Base-by-base conservation (phyloP, 2,113 vertebrate species). In the Aspidoscelis tigris region DNA sequence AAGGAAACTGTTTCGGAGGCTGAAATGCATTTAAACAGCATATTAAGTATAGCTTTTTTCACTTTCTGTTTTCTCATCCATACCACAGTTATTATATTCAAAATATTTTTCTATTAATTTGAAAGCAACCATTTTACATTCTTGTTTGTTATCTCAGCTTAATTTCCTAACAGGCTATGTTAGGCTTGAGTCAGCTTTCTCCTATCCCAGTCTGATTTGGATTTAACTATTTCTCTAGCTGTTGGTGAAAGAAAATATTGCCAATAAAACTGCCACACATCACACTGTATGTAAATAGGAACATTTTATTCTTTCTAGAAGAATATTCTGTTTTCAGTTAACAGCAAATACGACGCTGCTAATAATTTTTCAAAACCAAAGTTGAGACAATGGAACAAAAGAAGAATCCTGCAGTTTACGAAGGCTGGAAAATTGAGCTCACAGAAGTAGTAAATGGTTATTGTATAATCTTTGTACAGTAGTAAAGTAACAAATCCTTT, bases 11-110 rank as follows among this genome's bases (percentile, higher is more conserved):
- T 26, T 61, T 71, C 84, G 85, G 43, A 61, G 89, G 65, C 82
- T 66, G 22, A 80, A 90, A 86, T 22, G 85, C 39, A 33, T 24
- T n/a, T 44, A 85, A 91, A 90, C 90, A 77, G 47, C 55, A 0
- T 74, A 47, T 5, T 80, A 0, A 41, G 77, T 83, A 39, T 82
- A 89, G 85, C 61, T 61, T 18, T 18, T 11, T 61, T 80, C 78
- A 16, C 76, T 10, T 83, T 68, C 12, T 79, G 11, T 47, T 22
- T 82, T 6, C 47, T n/a, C 26, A 58, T 41, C 21, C 33, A 86
- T 85, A 26, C 87, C 87, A 68, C 18, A 75, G 33, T 50, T 85
- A 64, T 12, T 74, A 84, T 0, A 12, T 64, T 74, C 43, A 18
- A 69, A 1, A 80, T 11, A 78, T 76, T 75, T 26, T 12, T 39